Base-by-base conservation (phyloP, 2,797 vertebrate genomes). In the Pseudochirops cupreus region DNA sequence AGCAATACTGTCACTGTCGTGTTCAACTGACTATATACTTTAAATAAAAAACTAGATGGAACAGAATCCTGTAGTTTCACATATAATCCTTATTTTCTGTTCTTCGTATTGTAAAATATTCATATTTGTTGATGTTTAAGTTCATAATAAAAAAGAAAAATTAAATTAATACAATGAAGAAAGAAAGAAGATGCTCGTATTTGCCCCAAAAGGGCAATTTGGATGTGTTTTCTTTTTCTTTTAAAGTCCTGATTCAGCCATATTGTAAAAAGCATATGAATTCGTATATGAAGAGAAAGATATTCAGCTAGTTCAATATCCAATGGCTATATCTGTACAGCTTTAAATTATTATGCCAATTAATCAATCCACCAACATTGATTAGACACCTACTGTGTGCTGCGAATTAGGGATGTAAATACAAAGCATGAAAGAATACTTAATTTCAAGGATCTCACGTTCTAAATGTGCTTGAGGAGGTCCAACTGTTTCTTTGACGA, bases 241-340 rank as follows among this genome's bases (percentile, higher is more conserved):
- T 93, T 89, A 92, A 92, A 91, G 24, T 94, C 31, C 12, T 39
- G 95, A 59, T 92, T 90, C 24, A 93, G 7, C 29, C 92, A 95
- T 56, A 93, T 54, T 91, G 67, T 90, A 92, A 97, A 96, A 97
- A 94, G 91, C n/a, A 95, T 13, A 91, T n/a, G 58, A 92, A 94
- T 95, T 54, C 29, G 82, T 82, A 92, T 90, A 55, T 92, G 58
- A 93, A 93, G 90, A 54, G 95, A 97, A 94, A 93, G 53, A 91
- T 4, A 94, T 56, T 53, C 55, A 92, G 33, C 91, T 95, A 58
- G 67, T 94, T 95, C 94, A 92, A 24, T 92, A 12, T 11, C 56
- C 93, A 96, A 96, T 91, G 31, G 56, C 1, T 26, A 0, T 53
- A 95, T 91, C 31, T 11, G 24, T 12, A 26, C 7, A 46, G 39